Evolutionary conservation across 2,888 invertebrate genomes (phyloP), one percentile per base, ranked within the genome.

Genomic region (Thecocarcelia acutangulata): DNA sequence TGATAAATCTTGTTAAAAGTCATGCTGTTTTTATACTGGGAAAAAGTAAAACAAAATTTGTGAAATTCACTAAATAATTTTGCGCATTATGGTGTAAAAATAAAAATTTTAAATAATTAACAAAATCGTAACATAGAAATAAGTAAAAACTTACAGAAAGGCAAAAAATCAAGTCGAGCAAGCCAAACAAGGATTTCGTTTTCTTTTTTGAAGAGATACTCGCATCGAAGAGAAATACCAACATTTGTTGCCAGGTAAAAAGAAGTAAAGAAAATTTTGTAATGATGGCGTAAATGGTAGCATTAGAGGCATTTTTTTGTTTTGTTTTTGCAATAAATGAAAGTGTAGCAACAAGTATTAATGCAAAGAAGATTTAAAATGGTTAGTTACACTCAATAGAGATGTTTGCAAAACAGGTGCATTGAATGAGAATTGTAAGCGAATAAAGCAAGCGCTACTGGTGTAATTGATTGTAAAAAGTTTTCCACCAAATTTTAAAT

Each of bases 1-100:
- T 84, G 85, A 83, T 85, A 73, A 70, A 83, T 77, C 54, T 77
- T 33, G 24, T 61, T 56, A 70, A 66, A 66, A 68, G 56, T 59
- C 79, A 70, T 54, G 74, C 80, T 58, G 83, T 85, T 85, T 85
- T 83, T 85, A 85, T 85, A 85, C 80, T 69, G 64, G 63, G 21
- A 73, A 74, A 73, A 79, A 58, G 56, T 61, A 73, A 72, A 61
- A 24, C 66, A 58, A 44, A 44, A 68, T 17, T 54, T 73, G 15
- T 17, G 21, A 61, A 73, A 52, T 52, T 66, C 17, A 44, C 19
- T 4, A 66, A 66, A 46, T 33, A 19, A 56, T 46, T 48, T 70
- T 54, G 33, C 28, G 15, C 42, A 24, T 77, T 73, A 21, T 37
- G 33, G 21, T 52, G 19, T 13, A 28, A 54, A 58, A 74, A 48